Evolutionary conservation across 2,113 vertebrate species (phyloP), one percentile per base, ranked within the genome.

Genomic region (Emberiza fucata): DNA sequence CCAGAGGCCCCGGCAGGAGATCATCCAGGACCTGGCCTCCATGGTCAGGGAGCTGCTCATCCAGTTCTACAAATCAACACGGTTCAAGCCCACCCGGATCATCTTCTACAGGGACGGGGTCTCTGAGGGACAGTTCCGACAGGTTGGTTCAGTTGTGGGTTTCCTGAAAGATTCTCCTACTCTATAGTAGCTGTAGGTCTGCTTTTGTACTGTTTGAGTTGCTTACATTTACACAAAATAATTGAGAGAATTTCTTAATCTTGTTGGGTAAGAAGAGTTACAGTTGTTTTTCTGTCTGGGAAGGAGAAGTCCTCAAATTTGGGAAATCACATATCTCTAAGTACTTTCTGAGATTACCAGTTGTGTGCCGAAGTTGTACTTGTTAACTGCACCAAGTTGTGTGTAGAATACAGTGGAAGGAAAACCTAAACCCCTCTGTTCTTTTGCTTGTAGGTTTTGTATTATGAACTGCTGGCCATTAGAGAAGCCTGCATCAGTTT

Each of bases 1-100:
- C 64, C 99, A 99, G 97, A 98, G 99, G 47, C 99, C 99, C 44
- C 98, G 99, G 50, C 99, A 99, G 97, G 99, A 99, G 92, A 99
- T 99, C 88, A 99, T 99, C 95, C 99, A 99, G 94, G 99, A 99
- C 61, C 96, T 99, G 80, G 99, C 99, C 93, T 99, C 99, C 81
- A 99, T 99, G 99, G 99, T 99, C 96, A 98, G 99, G 54, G 99
- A 99, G 96, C 97, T 99, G 72, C 99, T 99, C 87, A 99, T 99
- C 96, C 99, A 99, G 94, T 99, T 99, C 98, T 99, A 99, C 98
- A 99, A 99, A 94, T 99, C 99, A 20, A 99, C 99, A 11, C 99
- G 99, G 60, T 99, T 99, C 98, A 99, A 99, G 94, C 99, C 99
- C 96, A 99, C 99, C 12, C 97, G 99, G 11, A 99, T 99, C 97